phyloP scores from a whole-genome alignment of 2,113 vertebrate species.

The Labeo catla region DNA sequence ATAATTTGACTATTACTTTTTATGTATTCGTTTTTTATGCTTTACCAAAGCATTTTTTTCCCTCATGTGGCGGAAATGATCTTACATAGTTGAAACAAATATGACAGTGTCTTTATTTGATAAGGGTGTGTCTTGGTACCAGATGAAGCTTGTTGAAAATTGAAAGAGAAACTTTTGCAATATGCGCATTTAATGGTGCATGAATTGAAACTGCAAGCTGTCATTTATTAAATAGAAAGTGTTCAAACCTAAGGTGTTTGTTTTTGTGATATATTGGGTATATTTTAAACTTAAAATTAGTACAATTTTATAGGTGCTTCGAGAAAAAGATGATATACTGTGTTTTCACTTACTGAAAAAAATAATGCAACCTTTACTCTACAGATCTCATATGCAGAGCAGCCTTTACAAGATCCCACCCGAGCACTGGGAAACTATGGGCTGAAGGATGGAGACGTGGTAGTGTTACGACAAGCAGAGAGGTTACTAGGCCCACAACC shows the following conservation, averaged over 20 bases:
- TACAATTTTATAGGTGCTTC: neutral
- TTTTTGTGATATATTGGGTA: neutral
- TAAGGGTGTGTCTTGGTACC: neutral
- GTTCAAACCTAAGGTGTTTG: neutral
- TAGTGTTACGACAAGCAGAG: constrained; percentile 89
- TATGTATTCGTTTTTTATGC: neutral
- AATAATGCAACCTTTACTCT: neutral
- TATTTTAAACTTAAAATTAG: neutral
- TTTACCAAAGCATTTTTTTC: neutral
- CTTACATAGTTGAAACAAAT: neutral
- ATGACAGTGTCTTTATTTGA: neutral
- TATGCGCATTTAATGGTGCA: neutral
- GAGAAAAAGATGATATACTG: neutral
- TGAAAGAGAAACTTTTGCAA: neutral
- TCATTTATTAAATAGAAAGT: neutral
- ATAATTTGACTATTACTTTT: neutral
- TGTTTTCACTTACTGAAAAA: neutral
- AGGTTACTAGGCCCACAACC: constrained; percentile 77
- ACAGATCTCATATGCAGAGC: constrained; percentile 90
- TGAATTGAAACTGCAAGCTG: neutral
- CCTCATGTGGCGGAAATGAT: neutral
- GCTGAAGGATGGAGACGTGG: constrained; percentile 94
- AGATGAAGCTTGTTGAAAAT: neutral
- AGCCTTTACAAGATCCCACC: constrained; percentile 88
- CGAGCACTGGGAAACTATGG: constrained; percentile 93